Percentiles rank a stretch among this genome's conserved stretches.
phyloP scores from a whole-genome alignment of 2,888 invertebrate species.

The Leucophenga maculata region DNA sequence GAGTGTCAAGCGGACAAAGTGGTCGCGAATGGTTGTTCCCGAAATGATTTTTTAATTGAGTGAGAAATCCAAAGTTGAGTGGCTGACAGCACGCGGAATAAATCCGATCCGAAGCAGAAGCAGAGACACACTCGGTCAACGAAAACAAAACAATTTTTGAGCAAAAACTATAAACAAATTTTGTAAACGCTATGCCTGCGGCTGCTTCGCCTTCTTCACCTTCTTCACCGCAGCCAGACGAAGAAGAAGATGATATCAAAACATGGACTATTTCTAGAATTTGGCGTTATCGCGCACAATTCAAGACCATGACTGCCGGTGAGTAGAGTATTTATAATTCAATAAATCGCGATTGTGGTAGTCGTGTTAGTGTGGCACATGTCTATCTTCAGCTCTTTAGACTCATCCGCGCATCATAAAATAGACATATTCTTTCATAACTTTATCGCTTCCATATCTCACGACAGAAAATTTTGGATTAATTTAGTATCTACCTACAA shows the following conservation, averaged over 20 bases:
- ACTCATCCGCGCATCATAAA: not conserved
- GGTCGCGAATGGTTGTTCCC: conserved; percentile 1
- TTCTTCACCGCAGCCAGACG: not conserved
- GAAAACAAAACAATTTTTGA: conserved; percentile 27
- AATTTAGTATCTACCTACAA: too few relatives aligned
- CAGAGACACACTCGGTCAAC: conserved; percentile 28
- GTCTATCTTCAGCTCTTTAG: not conserved
- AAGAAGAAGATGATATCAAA: not conserved
- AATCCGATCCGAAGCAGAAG: conserved; percentile 34
- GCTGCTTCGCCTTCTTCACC: conserved; percentile 44
- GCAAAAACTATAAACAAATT: conserved; percentile 25
- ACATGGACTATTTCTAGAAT: conserved; percentile 49
- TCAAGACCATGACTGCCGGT: conserved; percentile 64
- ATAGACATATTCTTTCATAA: not conserved
- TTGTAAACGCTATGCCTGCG: conserved; percentile 48
- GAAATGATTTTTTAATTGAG: not conserved
- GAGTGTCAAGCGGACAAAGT: not conserved
- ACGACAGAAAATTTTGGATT: too few relatives aligned
- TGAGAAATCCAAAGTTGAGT: not conserved
- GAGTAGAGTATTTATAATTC: conserved; percentile 28
- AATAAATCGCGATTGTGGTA: not conserved
- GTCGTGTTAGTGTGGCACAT: not conserved
- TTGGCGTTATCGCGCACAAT: conserved; percentile 62
- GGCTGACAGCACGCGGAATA: conserved; percentile 24
- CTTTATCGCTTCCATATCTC: not conserved